phyloP scores from a whole-genome alignment of 2,888 invertebrate species.

The Unio delphinus region DNA sequence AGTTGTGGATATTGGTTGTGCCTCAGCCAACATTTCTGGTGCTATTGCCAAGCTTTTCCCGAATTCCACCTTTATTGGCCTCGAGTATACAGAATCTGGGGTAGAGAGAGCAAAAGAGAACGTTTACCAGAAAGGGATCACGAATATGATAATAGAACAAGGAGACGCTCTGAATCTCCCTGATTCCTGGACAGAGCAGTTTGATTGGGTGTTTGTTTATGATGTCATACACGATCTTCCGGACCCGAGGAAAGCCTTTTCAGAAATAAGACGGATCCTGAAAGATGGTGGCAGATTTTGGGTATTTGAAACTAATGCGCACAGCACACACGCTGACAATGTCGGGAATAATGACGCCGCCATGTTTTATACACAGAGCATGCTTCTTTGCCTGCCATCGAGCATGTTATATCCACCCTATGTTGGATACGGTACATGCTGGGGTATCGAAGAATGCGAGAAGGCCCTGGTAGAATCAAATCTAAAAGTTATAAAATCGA shows the following conservation, averaged over 20 bases:
- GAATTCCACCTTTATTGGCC: slow-evolving; percentile 23
- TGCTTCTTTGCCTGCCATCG: slow-evolving; percentile 28
- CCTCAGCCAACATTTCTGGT: slow-evolving; percentile 11
- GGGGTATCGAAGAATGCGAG: slow-evolving; percentile 28
- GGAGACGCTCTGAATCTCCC: slow-evolving; percentile 24
- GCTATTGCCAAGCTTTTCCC: slow-evolving; percentile 22
- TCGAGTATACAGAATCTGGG: slow-evolving; percentile 8
- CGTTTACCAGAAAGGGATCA: slow-evolving; percentile 1
- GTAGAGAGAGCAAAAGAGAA: slow-evolving; percentile 12
- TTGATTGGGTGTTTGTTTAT: slow-evolving; percentile 19
- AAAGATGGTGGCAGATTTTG: no score
- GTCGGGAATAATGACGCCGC: slow-evolving; percentile 17
- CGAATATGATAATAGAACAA: slow-evolving; percentile 13
- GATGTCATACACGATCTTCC: slow-evolving; percentile 23
- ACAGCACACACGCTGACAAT: slow-evolving; percentile 21
- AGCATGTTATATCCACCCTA: slow-evolving; percentile 16
- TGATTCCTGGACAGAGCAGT: slow-evolving; percentile 8
- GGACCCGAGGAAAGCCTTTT: no score
- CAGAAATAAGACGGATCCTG: no score
- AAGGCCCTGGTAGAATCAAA: slow-evolving; percentile 9
- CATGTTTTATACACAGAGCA: slow-evolving; percentile 22
- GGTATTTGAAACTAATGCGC: no score
- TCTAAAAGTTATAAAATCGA: slow-evolving; percentile 9
- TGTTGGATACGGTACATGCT: slow-evolving; percentile 31
- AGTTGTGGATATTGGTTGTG: slow-evolving; percentile 25